Evolutionary conservation across 1,140 invertebrate genomes (phyloP), one percentile per base, ranked within the genome.

Genomic region (Lordiphosa stackelbergi): DNA sequence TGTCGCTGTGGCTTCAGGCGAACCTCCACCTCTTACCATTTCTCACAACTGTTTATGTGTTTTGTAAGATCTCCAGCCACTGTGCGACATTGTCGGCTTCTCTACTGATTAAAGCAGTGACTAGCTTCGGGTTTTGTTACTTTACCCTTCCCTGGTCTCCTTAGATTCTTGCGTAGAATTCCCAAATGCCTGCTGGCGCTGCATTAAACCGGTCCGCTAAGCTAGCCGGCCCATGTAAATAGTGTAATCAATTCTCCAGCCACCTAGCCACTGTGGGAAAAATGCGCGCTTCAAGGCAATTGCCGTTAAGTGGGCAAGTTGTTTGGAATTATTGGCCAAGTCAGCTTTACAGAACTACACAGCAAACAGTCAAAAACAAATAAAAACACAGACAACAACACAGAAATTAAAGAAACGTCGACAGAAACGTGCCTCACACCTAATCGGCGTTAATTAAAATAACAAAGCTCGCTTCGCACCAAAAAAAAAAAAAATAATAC

Each of bases 391-490:
- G 16, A 55, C 38, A 53, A 31, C 40, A 34, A 52, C 40, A 69
- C 36, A 43, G 19, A 69, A 53, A 69, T 54, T 56, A 56, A 69
- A 52, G 47, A 62, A 40, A 58, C 62, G 62, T 72, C 34, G 41
- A 51, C 51, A 54, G 56, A 72, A 72, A 72, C 69, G 69, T 72
- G 69, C 69, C 58, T 72, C 69, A 47, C 55, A 72, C 61, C 69
- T 55, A 72, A 72, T 72, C 56, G 69, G 31, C 37, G 40, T 47
- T 73, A 73, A 72, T 72, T 72, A 72, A 71, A 71, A 71, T 71
- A 71, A 71, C 69, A 71, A 72, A 62, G 62, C 69, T 19, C 28
- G 43, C 52, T 16, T 16, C 45, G 36, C 58, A 41, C 61, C 41
- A 35, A 60, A 49, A 41, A 40, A 41, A 40, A 8, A 43, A 24